Evolutionary conservation across 2,888 invertebrate genomes (phyloP), one percentile per base, ranked within the genome.

Genomic region (Cephus pygmeus): DNA sequence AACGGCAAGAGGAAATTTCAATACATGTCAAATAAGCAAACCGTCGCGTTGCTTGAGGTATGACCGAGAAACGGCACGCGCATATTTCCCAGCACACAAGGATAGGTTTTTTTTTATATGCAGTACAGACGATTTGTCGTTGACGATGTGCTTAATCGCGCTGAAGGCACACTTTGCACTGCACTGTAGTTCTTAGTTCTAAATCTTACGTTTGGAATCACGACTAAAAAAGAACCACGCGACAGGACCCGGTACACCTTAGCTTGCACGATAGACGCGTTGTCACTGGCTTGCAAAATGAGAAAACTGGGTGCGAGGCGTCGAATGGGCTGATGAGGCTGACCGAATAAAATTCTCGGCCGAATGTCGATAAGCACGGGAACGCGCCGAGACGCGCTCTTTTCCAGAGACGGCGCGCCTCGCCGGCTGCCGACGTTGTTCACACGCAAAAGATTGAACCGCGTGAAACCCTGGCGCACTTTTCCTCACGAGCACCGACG

Each of bases 351-450:
- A 77, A 77, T 77, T 75, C 69, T 77, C 77, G 33, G 31, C 69
- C 77, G 75, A 78, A 78, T 78, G 78, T 78, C 78, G 78, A 78
- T 78, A 78, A 75, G 78, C 78, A 76, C 76, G 73, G 73, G 68
- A 74, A 68, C 78, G 78, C 71, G 71, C 71, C 73, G 84, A 79
- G 83, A 85, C 84, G 84, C 84, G 84, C 56, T 56, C 84, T 85
- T 82, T 84, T 84, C 83, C 81, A 79, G 79, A 79, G 81, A 79
- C 83, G 80, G 82, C 83, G 82, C 75, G 82, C 80, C 82, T 83
- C 83, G 80, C 76, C 83, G 82, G 82, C 83, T 75, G 82, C 81
- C 80, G 79, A 80, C 82, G 76, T 79, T 79, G 81, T 79, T 78
- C 80, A 78, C 81, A 73, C 79, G 34, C 40, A 82, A 85, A 84